Conservation (phyloP, 1,140 invertebrate species). For the Macrobrachium nipponense region DNA sequence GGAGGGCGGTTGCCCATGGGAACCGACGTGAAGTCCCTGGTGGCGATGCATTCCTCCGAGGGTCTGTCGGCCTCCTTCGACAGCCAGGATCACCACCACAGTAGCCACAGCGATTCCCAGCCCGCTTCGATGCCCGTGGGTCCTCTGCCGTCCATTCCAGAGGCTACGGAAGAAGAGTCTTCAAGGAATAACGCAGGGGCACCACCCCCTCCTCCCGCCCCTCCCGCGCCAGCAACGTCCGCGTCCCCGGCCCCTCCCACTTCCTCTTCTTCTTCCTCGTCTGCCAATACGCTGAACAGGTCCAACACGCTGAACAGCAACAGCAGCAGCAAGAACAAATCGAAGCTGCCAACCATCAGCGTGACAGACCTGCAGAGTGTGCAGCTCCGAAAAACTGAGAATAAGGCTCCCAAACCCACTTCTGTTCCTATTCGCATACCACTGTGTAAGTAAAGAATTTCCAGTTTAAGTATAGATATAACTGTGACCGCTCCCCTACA, state of each 20-base stretch:
- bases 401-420: slow-evolving; percentile 78
- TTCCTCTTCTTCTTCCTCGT: not conserved
- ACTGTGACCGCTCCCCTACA: not conserved
- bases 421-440: slow-evolving; percentile 74
- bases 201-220: slow-evolving; percentile 74
- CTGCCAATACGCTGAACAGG: slow-evolving; percentile 64
- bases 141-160: slow-evolving; percentile 64
- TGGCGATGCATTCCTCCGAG: not conserved
- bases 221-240: slow-evolving; percentile 68
- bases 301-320: slow-evolving; percentile 66
- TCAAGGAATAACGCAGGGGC: slow-evolving; percentile 66
- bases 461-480: slow-evolving; percentile 73
- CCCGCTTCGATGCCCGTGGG: slow-evolving; percentile 54
- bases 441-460: slow-evolving; percentile 45
- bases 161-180: slow-evolving; percentile 55
- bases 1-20: not conserved
- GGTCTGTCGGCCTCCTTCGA: not conserved
- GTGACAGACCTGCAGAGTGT: slow-evolving; percentile 88
- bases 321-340: slow-evolving; percentile 65
- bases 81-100: not conserved
- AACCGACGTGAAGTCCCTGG: not conserved
- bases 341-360: slow-evolving; percentile 80
- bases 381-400: slow-evolving; percentile 79
- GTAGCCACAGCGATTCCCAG: slow-evolving; percentile 17
- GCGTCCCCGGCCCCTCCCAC: slow-evolving; percentile 57